These are phyloP conservation scores for Acipenser transmontanus DNA, from an alignment of 2,797 vertebrate species.

Conservation along the genomic window DNA sequence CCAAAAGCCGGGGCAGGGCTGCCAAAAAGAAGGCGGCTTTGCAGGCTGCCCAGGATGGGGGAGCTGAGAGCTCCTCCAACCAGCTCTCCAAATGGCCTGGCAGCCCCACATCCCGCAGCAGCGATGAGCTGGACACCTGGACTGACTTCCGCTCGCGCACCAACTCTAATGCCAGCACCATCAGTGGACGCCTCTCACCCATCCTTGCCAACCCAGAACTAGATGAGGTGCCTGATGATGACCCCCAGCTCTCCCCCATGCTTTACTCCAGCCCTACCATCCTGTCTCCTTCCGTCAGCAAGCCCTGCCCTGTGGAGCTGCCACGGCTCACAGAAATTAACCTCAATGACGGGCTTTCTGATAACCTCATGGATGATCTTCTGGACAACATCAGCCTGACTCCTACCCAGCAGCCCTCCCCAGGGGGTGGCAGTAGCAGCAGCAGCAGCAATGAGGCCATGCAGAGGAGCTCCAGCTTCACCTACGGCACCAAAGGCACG, in stretches of 20 bases:
- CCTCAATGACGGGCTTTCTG: constrained; percentile 86
- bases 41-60: constrained; percentile 52
- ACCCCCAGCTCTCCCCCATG: constrained; percentile 76
- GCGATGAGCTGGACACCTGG: constrained; percentile 86
- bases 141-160: constrained; percentile 88
- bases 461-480: constrained; percentile 76
- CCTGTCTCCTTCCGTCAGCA: constrained; percentile 76
- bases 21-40: constrained; percentile 79
- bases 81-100: constrained; percentile 86
- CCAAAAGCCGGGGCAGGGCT: constrained; percentile 82
- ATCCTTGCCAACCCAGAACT: constrained; percentile 82
- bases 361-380: constrained; percentile 89
- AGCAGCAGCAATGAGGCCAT: constrained; percentile 53
- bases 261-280: constrained; percentile 81
- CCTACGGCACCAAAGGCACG: constrained; percentile 71
- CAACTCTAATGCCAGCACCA: constrained; percentile 84
- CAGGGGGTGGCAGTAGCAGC: constrained; percentile 46
- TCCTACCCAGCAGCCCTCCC: constrained; percentile 58
- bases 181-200: constrained; percentile 85
- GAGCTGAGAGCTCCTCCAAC: constrained; percentile 60
- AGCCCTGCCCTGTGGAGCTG: constrained; percentile 84
- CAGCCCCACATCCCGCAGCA: constrained; percentile 81
- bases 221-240: constrained; percentile 81
- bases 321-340: constrained; percentile 92
- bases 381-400: constrained; percentile 84